These are phyloP conservation scores for Oscheius sp. DNA, from an alignment of 2,888 invertebrate species.

Conservation along the genomic window DNA sequence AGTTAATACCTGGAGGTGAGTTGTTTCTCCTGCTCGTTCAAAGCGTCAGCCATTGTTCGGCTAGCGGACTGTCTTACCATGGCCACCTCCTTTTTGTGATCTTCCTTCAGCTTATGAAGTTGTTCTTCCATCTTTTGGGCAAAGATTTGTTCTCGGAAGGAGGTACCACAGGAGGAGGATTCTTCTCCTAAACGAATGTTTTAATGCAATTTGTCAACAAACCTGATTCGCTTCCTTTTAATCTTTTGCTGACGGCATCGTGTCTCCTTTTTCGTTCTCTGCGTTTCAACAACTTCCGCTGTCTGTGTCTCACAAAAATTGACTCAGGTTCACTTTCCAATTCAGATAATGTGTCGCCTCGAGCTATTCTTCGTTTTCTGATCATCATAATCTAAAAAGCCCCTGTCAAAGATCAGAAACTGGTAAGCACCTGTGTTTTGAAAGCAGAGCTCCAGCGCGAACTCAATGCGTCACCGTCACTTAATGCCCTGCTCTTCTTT, in stretches of 20 bases:
- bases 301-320: slow-evolving; percentile 56
- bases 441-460: slow-evolving; percentile 57
- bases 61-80: slow-evolving; percentile 23
- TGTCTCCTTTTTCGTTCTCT: slow-evolving; percentile 46
- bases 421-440: slow-evolving; percentile 46
- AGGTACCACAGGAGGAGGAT: slow-evolving; percentile 14
- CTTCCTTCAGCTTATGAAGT: slow-evolving; percentile 22
- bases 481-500: slow-evolving; percentile 39
- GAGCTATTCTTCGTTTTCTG: slow-evolving; percentile 51
- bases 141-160: slow-evolving; percentile 22
- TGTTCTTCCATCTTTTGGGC: slow-evolving; percentile 36
- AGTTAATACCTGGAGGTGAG: neutral
- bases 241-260: slow-evolving; percentile 16
- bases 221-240: slow-evolving; percentile 30
- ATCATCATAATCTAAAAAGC: slow-evolving; percentile 46
- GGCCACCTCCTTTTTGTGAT: slow-evolving; percentile 31
- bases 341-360: slow-evolving; percentile 58
- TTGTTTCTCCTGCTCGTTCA: slow-evolving; percentile 46
- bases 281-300: slow-evolving; percentile 50
- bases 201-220: neutral
- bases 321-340: slow-evolving; percentile 62
- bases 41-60: slow-evolving; percentile 37
- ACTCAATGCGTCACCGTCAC: slow-evolving; percentile 40
- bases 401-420: neutral
- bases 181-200: neutral